Base-by-base conservation (phyloP, 2,888 invertebrate genomes). In the Melanostoma scalare region DNA sequence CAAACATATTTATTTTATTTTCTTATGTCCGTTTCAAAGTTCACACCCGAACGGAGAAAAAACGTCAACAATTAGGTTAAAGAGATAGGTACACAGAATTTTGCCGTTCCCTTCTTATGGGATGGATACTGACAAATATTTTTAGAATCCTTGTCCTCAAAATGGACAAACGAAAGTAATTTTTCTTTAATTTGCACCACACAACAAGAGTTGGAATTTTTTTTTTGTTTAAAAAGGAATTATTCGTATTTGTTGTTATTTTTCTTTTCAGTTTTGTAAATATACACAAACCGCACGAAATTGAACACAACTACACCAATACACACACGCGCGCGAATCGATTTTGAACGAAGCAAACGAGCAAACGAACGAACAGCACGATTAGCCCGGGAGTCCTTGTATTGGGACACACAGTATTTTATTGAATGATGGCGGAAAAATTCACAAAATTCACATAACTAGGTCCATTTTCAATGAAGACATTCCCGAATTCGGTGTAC, bases 251-350 rank as follows among this genome's bases (percentile, higher is more conserved):
- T 80, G 6, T 75, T 69, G 42, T 69, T 69, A 69, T 73, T 36
- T 33, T 80, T 56, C 6, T 3, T 44, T 71, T 65, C 8, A 4
- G 35, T 55, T 53, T 73, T 58, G 74, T 79, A 84, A 84, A 84
- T 84, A 79, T 79, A 79, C 84, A 84, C 84, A 79, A 79, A 84
- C 44, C 69, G 48, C 65, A 52, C 33, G 42, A 4, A 63, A 46
- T 6, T 42, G 36, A 35, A 44, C 40, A 72, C 55, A 30, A 40
- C 75, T 60, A 60, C 10, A 84, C 84, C 20, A 20, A 84, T 48
- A 40, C 40, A 77, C 48, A 78, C 74, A 67, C 55, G 36, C 60
- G 35, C 74, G 65, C 65, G 63, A 84, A 84, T 84, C 79, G 79
- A 84, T 78, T 73, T 79, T 79, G 67, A 60, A 71, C 76, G 69